Conservation (phyloP, 2,113 vertebrate species). For the Eudorcas thomsonii region DNA sequence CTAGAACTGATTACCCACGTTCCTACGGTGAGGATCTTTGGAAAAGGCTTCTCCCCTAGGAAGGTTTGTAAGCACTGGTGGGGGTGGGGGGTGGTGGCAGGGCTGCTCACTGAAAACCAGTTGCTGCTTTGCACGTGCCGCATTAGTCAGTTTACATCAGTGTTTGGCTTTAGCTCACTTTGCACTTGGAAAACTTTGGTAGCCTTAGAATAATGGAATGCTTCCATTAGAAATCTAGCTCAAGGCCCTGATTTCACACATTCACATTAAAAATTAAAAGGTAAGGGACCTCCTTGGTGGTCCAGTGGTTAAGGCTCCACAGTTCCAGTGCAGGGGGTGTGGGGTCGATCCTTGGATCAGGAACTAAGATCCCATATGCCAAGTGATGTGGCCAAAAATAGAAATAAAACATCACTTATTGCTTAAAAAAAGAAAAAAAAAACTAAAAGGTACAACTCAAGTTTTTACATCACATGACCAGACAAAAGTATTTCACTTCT, state of each 20-base stretch:
- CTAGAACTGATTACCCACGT: neutral
- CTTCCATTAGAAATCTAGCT: neutral
- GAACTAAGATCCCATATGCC: neutral
- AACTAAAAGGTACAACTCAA: neutral
- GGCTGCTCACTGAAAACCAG: neutral
- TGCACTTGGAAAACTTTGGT: neutral
- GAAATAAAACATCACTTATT: neutral
- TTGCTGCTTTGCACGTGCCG: neutral
- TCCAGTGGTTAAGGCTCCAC: neutral
- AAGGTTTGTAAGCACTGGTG: neutral
- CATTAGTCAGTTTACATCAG: neutral
- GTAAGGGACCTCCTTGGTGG: neutral
- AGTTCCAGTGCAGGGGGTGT: neutral
- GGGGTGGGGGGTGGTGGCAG: rapidly evolving
- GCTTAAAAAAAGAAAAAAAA: neutral
- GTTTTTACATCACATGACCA: slow-evolving; percentile 47
- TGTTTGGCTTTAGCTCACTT: neutral
- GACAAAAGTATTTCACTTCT: slow-evolving; percentile 49
- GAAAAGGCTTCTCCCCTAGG: neutral
- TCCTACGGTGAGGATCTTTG: neutral
- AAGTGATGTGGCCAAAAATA: neutral
- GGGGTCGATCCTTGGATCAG: neutral
- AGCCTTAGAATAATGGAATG: neutral
- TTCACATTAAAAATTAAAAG: neutral
- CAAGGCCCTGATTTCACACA: neutral